Percentiles rank a stretch among this genome's conserved stretches.
Conservation (phyloP, 2,113 vertebrate genomes). For the Psilopogon haemacephalus region DNA sequence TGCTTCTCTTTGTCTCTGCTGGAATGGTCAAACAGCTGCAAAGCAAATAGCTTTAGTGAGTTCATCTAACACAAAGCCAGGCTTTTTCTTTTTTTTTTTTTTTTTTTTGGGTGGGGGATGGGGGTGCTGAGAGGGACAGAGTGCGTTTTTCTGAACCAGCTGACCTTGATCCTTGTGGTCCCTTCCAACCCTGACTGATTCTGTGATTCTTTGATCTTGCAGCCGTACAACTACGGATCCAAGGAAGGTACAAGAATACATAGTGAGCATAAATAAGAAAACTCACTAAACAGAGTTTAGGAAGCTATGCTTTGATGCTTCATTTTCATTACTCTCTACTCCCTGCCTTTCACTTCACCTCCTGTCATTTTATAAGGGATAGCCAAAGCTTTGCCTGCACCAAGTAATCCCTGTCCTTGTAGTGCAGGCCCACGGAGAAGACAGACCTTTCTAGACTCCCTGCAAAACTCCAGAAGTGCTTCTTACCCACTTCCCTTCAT, state of each 20-base stretch:
- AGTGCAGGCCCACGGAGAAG: not conserved
- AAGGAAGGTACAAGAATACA: not conserved
- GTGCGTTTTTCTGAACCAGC: not conserved
- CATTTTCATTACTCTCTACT: not conserved
- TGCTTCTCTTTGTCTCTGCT: not conserved
- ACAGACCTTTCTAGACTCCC: not conserved
- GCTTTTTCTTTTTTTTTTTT: not conserved
- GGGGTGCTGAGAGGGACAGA: too few species aligned
- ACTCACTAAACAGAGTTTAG: not conserved
- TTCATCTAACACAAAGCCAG: not conserved
- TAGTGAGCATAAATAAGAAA: not conserved
- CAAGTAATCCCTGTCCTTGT: not conserved
- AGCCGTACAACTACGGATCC: not conserved
- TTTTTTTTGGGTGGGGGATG: too few species aligned
- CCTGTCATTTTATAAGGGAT: not conserved
- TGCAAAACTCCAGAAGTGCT: not conserved
- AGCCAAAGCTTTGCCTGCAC: not conserved
- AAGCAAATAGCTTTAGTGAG: not conserved
- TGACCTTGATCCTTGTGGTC: too few species aligned
- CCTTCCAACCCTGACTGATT: too few species aligned
- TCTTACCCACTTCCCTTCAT: not conserved
- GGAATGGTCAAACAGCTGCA: not conserved
- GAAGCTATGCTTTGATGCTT: not conserved
- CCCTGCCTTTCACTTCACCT: not conserved
- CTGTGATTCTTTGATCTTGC: too few species aligned